Conservation (phyloP, 2,797 vertebrate genomes). For the Hippoglossus hippoglossus region DNA sequence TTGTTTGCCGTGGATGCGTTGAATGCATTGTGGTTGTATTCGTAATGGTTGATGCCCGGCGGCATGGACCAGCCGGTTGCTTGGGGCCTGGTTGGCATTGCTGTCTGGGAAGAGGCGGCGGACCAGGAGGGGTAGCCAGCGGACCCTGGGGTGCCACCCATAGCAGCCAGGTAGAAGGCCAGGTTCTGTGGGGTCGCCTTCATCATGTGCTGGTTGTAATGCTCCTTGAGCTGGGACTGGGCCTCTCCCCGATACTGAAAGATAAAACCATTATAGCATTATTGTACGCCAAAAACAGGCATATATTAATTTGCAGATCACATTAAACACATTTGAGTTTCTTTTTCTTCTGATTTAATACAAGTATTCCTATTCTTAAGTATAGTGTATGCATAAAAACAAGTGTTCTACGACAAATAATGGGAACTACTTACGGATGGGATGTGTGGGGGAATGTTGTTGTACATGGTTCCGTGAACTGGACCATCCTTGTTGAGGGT, state of each 20-base stretch:
- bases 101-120: slow-evolving; percentile 36
- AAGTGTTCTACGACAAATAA: neutral
- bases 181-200: slow-evolving; percentile 63
- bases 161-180: slow-evolving; percentile 67
- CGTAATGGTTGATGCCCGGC: slow-evolving; percentile 58
- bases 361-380: neutral
- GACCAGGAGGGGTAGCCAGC: slow-evolving; percentile 62
- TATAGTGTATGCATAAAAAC: neutral
- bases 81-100: slow-evolving; percentile 36
- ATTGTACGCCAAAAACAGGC: too few species aligned
- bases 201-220: slow-evolving; percentile 73
- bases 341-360: too few species aligned
- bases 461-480: slow-evolving; percentile 17
- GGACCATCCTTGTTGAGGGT: slow-evolving; percentile 20
- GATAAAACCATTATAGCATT: neutral
- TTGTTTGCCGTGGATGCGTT: slow-evolving; percentile 11
- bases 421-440: slow-evolving; percentile 44
- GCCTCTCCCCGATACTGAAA: slow-evolving; percentile 71
- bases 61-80: slow-evolving; percentile 66
- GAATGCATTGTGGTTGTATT: slow-evolving; percentile 66
- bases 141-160: slow-evolving; percentile 47
- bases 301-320: too few species aligned
- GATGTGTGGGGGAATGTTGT: slow-evolving; percentile 28
- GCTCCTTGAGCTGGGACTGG: slow-evolving; percentile 56
- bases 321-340: too few species aligned